Evolutionary conservation across 2,797 vertebrate genomes (phyloP), one percentile per base, ranked within the genome.

Genomic region (Distichodus sexfasciatus): DNA sequence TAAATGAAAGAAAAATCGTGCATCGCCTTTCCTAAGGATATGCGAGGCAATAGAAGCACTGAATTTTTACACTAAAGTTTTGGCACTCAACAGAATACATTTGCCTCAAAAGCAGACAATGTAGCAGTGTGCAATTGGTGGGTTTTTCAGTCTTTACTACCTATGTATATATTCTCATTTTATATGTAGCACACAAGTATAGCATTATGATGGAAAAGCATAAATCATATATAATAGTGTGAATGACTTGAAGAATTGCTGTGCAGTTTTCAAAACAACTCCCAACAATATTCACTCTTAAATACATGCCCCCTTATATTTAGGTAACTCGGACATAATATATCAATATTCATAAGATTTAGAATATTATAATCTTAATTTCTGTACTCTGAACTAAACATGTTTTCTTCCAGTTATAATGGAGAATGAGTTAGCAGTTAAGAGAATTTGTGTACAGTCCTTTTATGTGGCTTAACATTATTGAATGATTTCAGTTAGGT

Each of bases 121-220:
- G 96, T 99, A 99, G 96, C 96, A 96, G 92, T 92, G 90, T 94
- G 94, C 94, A 95, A 95, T 93, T 93, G 92, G 91, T 93, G 72
- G 61, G 55, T 44, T 43, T 73, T 80, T 72, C 47, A 53, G 53
- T 66, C 44, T 85, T 82, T 90, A 92, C 91, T 92, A 92, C 90
- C 90, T 91, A 90, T 84, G 79, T 82, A 84, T 64, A 82, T 81
- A 80, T 54, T 79, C 71, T 77, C 57, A 83, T 88, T 82, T 88
- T 80, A 89, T 82, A 91, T 91, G 90, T 92, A 91, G 90, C 90
- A 92, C 85, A 89, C 90, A 85, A 82, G 74, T 89, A 83, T 83
- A 71, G 78, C 81, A 77, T 87, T 77, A 71, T 81, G 84, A 79
- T 82, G 64, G 77, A 69, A 86, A 63, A 86, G 86, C n/a, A 66